phyloP scores from a whole-genome alignment of 1,140 invertebrate genomes.

The Elysia chlorotica region DNA sequence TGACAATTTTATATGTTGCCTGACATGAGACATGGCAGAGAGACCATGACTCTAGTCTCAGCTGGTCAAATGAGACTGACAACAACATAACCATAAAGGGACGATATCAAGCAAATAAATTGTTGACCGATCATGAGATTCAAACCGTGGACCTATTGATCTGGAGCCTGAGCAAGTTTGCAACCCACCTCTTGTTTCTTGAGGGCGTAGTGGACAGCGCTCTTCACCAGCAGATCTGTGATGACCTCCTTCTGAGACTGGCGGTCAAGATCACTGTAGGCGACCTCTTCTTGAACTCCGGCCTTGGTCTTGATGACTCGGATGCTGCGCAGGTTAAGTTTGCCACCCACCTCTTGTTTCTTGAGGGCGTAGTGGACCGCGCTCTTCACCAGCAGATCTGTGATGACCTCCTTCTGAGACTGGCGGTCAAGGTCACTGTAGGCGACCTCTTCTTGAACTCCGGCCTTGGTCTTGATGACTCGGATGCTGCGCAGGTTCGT shows the following conservation, averaged over 20 bases:
- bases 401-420: slow-evolving; percentile 56
- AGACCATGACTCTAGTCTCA: too few relatives aligned
- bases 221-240: slow-evolving; percentile 61
- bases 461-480: slow-evolving; percentile 40
- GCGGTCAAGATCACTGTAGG: slow-evolving; percentile 50
- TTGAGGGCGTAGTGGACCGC: slow-evolving; percentile 59
- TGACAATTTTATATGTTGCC: too few relatives aligned
- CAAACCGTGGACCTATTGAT: too few relatives aligned
- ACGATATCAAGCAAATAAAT: not conserved
- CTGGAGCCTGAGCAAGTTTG: too few relatives aligned
- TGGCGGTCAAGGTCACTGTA: slow-evolving; percentile 52
- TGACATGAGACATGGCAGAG: too few relatives aligned
- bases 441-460: slow-evolving; percentile 44
- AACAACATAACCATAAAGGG: not conserved
- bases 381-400: slow-evolving; percentile 61
- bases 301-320: slow-evolving; percentile 40
- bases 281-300: slow-evolving; percentile 45
- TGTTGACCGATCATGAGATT: too few relatives aligned
- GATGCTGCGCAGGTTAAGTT: slow-evolving; percentile 29
- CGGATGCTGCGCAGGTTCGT: slow-evolving; percentile 33
- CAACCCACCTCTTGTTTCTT: slow-evolving; percentile 59
- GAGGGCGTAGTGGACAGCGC: slow-evolving; percentile 59
- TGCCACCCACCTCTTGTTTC: slow-evolving; percentile 60
- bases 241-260: slow-evolving; percentile 55
- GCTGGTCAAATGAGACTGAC: not conserved